Percentiles rank a stretch among this genome's conserved stretches.
Evolutionary conservation across 2,888 invertebrate genomes (phyloP).

Genomic region (Phrixothrix hirtus): DNA sequence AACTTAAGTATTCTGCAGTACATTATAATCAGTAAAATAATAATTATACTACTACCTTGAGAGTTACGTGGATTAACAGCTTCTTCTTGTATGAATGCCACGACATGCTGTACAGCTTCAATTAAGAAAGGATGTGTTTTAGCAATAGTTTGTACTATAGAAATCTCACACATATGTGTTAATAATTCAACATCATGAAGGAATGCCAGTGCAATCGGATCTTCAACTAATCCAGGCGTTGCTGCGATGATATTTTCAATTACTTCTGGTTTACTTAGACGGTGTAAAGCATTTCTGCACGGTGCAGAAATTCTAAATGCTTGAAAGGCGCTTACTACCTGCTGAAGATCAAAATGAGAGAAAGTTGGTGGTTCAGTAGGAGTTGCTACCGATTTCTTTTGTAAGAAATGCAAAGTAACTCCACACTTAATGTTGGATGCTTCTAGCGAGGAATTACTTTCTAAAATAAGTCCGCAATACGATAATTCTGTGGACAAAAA

Average conservation of each 20-base stretch:
- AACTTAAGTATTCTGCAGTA: too few relatives aligned
- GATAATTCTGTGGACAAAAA: constrained; percentile 63
- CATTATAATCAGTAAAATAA: too few relatives aligned
- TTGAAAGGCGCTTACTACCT: constrained; percentile 65
- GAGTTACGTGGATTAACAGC: constrained; percentile 60
- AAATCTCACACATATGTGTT: constrained; percentile 68
- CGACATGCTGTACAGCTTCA: constrained; percentile 69
- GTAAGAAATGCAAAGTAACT: constrained; percentile 62
- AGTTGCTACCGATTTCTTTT: constrained; percentile 54
- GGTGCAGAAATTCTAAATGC: constrained; percentile 64
- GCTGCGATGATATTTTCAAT: constrained; percentile 72
- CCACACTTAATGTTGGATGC: constrained; percentile 66
- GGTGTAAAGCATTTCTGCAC: constrained; percentile 68
- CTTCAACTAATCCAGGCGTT: constrained; percentile 70
- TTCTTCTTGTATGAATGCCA: constrained; percentile 61
- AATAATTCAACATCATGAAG: constrained; percentile 78
- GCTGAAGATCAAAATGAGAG: constrained; percentile 64
- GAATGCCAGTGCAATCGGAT: constrained; percentile 74
- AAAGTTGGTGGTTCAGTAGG: constrained; percentile 56
- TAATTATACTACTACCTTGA: too few relatives aligned
- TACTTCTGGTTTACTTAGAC: constrained; percentile 56
- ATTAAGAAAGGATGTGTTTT: constrained; percentile 71
- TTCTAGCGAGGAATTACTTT: constrained; percentile 63
- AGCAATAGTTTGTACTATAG: constrained; percentile 69
- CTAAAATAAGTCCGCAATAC: constrained; percentile 72